phyloP scores from a whole-genome alignment of 2,888 invertebrate genomes.

The Proisotoma minuta region DNA sequence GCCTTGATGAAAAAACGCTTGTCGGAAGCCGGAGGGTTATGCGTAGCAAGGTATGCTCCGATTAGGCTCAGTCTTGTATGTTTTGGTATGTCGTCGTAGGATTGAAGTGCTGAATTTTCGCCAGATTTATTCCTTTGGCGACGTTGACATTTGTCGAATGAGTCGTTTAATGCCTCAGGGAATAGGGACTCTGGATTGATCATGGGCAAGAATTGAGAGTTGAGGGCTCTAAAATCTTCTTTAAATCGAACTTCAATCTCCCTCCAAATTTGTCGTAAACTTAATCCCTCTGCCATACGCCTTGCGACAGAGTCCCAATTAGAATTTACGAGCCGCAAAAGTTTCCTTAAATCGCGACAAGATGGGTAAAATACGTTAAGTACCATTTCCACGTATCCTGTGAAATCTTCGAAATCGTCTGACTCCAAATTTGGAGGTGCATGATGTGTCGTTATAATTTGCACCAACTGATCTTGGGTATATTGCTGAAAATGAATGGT shows the following conservation, averaged over 20 bases:
- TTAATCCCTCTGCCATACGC: neutral
- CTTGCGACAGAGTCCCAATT: slow-evolving; percentile 22
- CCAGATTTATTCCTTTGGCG: neutral
- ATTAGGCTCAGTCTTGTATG: slow-evolving; percentile 85
- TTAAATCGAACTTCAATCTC: slow-evolving; percentile 33
- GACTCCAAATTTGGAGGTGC: slow-evolving; percentile 48
- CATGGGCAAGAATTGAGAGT: slow-evolving; percentile 28
- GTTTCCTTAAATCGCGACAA: slow-evolving; percentile 78
- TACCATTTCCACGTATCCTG: slow-evolving; percentile 74
- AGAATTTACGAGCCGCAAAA: slow-evolving; percentile 68
- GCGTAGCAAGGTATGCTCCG: slow-evolving; percentile 86
- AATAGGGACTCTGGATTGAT: neutral
- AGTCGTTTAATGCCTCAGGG: neutral
- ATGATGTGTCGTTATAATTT: slow-evolving; percentile 38
- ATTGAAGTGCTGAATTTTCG: neutral
- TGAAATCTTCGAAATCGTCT: slow-evolving; percentile 59
- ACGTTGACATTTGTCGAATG: neutral
- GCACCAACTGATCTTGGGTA: slow-evolving; percentile 25
- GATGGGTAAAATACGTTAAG: slow-evolving; percentile 77
- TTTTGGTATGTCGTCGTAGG: slow-evolving; percentile 60
- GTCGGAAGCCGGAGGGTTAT: slow-evolving; percentile 84
- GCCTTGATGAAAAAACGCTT: slow-evolving; percentile 76
- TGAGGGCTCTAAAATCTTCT: slow-evolving; percentile 34
- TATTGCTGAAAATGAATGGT: slow-evolving; percentile 40
- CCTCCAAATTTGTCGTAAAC: slow-evolving; percentile 33